Evolutionary conservation across 2,888 invertebrate genomes (phyloP), one percentile per base, ranked within the genome.

Genomic region (Lasioglossum calceatum): DNA sequence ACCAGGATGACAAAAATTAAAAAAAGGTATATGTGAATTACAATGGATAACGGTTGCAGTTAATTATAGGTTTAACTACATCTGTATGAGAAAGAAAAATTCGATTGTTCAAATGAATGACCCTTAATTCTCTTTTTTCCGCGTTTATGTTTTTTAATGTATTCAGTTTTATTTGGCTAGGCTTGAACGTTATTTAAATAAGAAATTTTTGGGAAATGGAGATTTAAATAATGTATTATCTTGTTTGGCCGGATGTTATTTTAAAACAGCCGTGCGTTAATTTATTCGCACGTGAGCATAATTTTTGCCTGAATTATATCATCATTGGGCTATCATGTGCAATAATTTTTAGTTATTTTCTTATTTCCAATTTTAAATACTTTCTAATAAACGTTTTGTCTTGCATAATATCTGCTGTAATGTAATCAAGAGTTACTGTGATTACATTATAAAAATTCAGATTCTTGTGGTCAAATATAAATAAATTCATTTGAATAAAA

Each of bases 121-220:
- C 54, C 8, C 8, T 23, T 8, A 23, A 23, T 54, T 23, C 19
- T 54, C 8, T n/a, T 58, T n/a, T 58, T 58, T n/a, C n/a, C 3
- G 54, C 23, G 23, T 23, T 7, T 54, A 23, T 23, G 7, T 10
- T 50, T 50, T 50, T n/a, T 2, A 58, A 58, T 58, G 58, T 4
- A 58, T n/a, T 58, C 58, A n/a, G n/a, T 58, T 58, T n/a, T 58
- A 58, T n/a, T 58, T 58, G n/a, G 58, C 54, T n/a, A n/a, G 54
- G 23, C n/a, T 58, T 58, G 10, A n/a, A n/a, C n/a, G 58, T n/a
- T 58, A 58, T 58, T 58, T 58, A 58, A 58, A 58, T n/a, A 58
- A 58, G 1, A n/a, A 4, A n/a, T n/a, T n/a, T 58, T n/a, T n/a
- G 58, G 58, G n/a, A n/a, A 58, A 58, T 58, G 23, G 12, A 58